phyloP scores from a whole-genome alignment of 2,888 invertebrate species.

The Cosmia pyralina region DNA sequence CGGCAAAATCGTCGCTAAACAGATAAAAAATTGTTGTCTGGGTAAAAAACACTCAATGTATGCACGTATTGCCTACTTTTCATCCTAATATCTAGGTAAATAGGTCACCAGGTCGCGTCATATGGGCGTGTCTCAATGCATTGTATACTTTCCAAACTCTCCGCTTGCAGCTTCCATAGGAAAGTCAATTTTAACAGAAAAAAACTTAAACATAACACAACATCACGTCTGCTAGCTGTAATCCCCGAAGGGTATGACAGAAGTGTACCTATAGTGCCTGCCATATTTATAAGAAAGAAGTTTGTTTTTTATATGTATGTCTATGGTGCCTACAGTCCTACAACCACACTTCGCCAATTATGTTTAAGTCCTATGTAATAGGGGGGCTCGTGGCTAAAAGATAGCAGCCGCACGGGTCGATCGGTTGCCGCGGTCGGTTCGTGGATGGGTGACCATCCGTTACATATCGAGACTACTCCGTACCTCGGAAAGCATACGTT shows the following conservation, averaged over 20 bases:
- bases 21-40: too few species aligned
- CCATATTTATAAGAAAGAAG: too few species aligned
- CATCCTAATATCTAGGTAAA: slow-evolving; percentile 26
- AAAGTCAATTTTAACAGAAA: too few species aligned
- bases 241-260: not conserved
- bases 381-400: too few species aligned
- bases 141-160: slow-evolving; percentile 15
- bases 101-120: slow-evolving; percentile 22
- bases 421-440: too few species aligned
- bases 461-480: too few species aligned
- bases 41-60: not conserved
- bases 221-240: not conserved
- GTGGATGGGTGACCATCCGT: too few species aligned
- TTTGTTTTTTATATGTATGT: too few species aligned
- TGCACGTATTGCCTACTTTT: slow-evolving; percentile 18
- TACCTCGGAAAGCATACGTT: too few species aligned
- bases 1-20: not conserved
- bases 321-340: too few species aligned
- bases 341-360: not conserved
- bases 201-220: not conserved
- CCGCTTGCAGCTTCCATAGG: not conserved
- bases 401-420: too few species aligned
- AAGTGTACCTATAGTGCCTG: too few species aligned
- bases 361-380: not conserved
- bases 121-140: slow-evolving; percentile 27